Base-by-base conservation (phyloP, 2,888 invertebrate species). In the Stenodema calcarata region DNA sequence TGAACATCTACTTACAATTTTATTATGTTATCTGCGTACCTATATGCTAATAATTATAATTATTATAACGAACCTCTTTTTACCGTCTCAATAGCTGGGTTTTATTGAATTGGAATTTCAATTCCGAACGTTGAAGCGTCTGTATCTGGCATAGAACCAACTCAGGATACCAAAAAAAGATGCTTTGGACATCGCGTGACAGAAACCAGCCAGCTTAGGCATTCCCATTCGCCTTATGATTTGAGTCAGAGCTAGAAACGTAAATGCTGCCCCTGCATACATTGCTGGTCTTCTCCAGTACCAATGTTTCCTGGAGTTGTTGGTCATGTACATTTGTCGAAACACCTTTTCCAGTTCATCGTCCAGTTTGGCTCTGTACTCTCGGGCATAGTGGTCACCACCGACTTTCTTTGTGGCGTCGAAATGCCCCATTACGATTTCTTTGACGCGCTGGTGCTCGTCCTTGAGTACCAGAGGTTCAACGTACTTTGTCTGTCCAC, bases 281-380 rank as follows among this genome's bases (percentile, higher is more conserved):
- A 98, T 97, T 70, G 97, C 97, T 14, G 99, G 99, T 76, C 99
- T 99, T 90, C 98, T 94, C 87, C 98, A 93, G 99, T 99, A 91
- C 97, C 96, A 92, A 99, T 98, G 92, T 99, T 99, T 93, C 98
- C 97, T 87, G 96, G 95, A 90, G 94, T 94, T 92, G 97, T 99
- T 91, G 95, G 96, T 47, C 91, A 92, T 92, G 94, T 23, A 23
- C 23, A 62, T 27, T 23, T 62, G 62, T 6, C 62, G 62, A 23
- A 62, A 98, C 87, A 95, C 93, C 78, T 97, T 96, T 88, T 96
- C 96, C 87, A 98, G 92, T 91, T 98, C 98, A 95, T 95, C 91
- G 88, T 94, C 93, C 50, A 99, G 93, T 91, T 96, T 96, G 84
- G 95, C 95, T 90, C 95, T 94, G 91, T 97, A 99, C 75, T 94